Evolutionary conservation across 1,140 invertebrate genomes (phyloP).

Genomic region (Paraescarpia echinospica): DNA sequence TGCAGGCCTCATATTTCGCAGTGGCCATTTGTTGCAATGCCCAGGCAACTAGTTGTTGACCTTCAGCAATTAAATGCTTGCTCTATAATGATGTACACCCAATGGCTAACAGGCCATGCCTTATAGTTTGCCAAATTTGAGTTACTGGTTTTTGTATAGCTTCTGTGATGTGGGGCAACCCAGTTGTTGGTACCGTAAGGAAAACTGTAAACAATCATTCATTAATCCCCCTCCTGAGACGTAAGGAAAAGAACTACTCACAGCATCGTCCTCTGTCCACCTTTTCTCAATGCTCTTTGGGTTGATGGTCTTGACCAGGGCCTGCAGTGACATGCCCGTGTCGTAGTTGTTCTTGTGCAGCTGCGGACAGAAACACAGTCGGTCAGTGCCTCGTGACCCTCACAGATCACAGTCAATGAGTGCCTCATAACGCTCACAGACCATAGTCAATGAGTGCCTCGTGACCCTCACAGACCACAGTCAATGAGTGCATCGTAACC

Average conservation of each 20-base stretch:
- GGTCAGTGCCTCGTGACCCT: neutral
- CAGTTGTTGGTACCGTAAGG: neutral
- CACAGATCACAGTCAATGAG: neutral
- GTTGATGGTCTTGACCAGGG: slow-evolving; percentile 93
- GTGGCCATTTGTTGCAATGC: too few species aligned
- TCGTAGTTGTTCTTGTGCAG: slow-evolving; percentile 93
- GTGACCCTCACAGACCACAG: neutral
- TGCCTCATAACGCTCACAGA: neutral
- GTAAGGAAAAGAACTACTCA: slow-evolving; percentile 56
- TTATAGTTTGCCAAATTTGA: too few species aligned
- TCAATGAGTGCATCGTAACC: too few species aligned
- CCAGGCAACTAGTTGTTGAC: too few species aligned
- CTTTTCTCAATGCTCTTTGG: slow-evolving; percentile 96
- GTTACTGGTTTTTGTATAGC: too few species aligned
- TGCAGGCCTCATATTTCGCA: neutral
- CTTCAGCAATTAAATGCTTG: too few species aligned
- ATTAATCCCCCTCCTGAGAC: too few species aligned
- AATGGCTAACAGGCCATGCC: too few species aligned
- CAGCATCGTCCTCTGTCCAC: slow-evolving; percentile 95
- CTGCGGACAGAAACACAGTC: slow-evolving; percentile 56
- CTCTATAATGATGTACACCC: too few species aligned
- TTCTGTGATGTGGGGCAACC: neutral
- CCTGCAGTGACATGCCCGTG: slow-evolving; percentile 91
- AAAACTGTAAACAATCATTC: neutral
- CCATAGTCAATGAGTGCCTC: neutral